Base-by-base conservation (phyloP, 2,113 vertebrate genomes). In the Cheirogaleus medius region DNA sequence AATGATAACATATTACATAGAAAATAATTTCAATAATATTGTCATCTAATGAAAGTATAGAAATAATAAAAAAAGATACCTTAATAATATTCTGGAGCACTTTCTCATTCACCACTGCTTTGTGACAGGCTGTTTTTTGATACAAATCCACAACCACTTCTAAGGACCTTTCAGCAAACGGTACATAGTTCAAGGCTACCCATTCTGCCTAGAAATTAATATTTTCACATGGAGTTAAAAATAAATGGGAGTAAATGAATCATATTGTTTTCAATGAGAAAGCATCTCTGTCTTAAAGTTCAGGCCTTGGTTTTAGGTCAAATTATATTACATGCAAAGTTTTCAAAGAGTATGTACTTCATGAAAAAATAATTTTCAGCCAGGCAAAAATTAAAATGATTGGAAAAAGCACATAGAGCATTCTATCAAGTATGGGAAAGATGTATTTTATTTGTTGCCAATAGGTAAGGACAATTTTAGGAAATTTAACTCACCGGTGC, bases 131-230 rank as follows among this genome's bases (percentile, higher is more conserved):
- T 56, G 99, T 99, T 98, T 99, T 99, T 95, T 99, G 99, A 98
- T 99, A 99, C 76, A 99, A 99, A 98, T 99, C 99, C 98, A 99
- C 99, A 97, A 99, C 99, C 97, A 99, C 99, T 99, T 99, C 99
- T 97, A 99, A 80, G 58, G 99, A 99, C 87, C 99, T 99, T 98
- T 99, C 99, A 82, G 99, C 99, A 99, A 99, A 99, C 15, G 99
- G 99, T 95, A 99, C 99, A 0, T 99, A 99, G 99, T 99, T 99
- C 99, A 99, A 98, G 97, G 99, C 99, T 96, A 99, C 99, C 99
- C 99, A 99, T 97, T 99, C 99, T 0, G 99, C 99, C 99, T 99
- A 98, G 86, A 97, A 99, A 98, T 95, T 96, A 98, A 98, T 82
- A 98, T 97, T 2, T 94, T 88, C 82, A 97, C 76, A 95, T 44